Evolutionary conservation across 2,888 invertebrate species (phyloP).

Genomic region (Lagria hirta): DNA sequence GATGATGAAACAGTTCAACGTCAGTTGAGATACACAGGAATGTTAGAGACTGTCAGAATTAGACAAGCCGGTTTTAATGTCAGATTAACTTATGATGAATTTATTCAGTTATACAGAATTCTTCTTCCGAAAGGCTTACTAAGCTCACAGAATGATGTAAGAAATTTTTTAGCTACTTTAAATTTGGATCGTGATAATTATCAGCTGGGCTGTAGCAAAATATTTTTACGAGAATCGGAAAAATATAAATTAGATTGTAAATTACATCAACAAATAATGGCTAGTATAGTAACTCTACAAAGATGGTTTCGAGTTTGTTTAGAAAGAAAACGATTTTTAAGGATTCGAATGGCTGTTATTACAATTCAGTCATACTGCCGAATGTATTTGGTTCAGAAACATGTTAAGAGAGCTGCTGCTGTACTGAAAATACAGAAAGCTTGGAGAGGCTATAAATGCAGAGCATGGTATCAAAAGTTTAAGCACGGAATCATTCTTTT

Average conservation of each 20-base stretch:
- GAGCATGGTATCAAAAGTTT: constrained; percentile 68
- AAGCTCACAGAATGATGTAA: constrained; percentile 84
- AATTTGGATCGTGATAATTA: constrained; percentile 88
- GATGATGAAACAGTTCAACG: constrained; percentile 92
- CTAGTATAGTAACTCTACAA: constrained; percentile 88
- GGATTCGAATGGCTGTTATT: constrained; percentile 71
- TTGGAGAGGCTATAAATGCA: constrained; percentile 71
- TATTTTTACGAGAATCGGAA: constrained; percentile 92
- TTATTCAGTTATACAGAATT: constrained; percentile 89
- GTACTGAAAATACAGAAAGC: constrained; percentile 74
- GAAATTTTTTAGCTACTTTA: constrained; percentile 78
- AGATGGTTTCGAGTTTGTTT: constrained; percentile 85
- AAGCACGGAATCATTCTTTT: constrained; percentile 62
- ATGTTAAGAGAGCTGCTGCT: constrained; percentile 57
- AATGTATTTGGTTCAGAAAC: constrained; percentile 64
- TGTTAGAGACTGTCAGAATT: constrained; percentile 94
- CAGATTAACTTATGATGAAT: constrained; percentile 89
- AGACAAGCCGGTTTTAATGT: constrained; percentile 95
- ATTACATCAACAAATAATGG: constrained; percentile 91
- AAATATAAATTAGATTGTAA: constrained; percentile 90
- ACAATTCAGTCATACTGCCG: constrained; percentile 75
- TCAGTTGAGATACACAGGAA: constrained; percentile 91
- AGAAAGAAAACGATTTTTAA: constrained; percentile 75
- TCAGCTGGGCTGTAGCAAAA: constrained; percentile 85
- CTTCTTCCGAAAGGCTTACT: constrained; percentile 86